phyloP scores from a whole-genome alignment of 2,888 invertebrate species.

The Eretmocerus hayati region DNA sequence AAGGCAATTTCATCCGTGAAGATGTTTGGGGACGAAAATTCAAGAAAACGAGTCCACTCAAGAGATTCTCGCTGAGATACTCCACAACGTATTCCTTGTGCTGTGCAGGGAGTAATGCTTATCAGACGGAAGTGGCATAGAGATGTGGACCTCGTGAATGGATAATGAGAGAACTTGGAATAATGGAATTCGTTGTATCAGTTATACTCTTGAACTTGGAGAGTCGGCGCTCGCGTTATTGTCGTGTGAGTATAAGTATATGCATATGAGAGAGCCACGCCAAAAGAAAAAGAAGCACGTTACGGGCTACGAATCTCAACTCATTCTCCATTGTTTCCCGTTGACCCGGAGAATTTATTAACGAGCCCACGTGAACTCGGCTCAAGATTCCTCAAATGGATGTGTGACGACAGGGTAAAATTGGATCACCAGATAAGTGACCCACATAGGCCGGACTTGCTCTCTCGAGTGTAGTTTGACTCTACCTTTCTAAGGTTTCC shows the following conservation, averaged over 20 bases:
- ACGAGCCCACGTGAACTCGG: constrained; percentile 10
- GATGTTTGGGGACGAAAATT: too few species aligned
- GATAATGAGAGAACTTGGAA: not conserved
- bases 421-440: constrained; percentile 27
- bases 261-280: not conserved
- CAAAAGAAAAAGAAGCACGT: constrained; percentile 7
- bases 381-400: constrained; percentile 5
- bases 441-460: constrained; percentile 22
- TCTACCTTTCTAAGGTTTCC: constrained; percentile 23
- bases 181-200: not conserved
- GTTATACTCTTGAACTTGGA: not conserved
- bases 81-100: too few species aligned
- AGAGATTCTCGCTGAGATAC: too few species aligned
- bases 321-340: constrained; percentile 14
- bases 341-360: constrained; percentile 7
- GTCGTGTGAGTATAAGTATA: not conserved
- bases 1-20: too few species aligned
- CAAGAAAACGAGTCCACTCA: too few species aligned
- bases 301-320: constrained; percentile 15
- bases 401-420: constrained; percentile 17
- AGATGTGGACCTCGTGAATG: too few species aligned
- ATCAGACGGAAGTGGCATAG: too few species aligned
- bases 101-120: too few species aligned
- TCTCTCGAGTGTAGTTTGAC: constrained; percentile 25
- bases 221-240: not conserved